Evolutionary conservation across 1,140 invertebrate genomes (phyloP).

Genomic region (Zaprionus capensis): DNA sequence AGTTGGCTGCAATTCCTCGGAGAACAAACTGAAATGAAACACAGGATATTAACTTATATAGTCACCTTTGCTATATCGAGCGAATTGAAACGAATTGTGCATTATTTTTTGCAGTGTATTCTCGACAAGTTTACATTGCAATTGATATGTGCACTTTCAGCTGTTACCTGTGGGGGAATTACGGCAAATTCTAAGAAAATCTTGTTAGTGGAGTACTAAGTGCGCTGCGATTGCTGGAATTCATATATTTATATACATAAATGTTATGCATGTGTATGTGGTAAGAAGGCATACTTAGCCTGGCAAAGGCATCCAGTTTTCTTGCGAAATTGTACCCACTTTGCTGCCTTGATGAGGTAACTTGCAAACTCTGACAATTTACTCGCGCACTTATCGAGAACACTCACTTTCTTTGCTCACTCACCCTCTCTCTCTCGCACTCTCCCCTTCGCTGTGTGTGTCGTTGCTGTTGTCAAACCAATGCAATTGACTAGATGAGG

Average conservation of each 20-base stretch:
- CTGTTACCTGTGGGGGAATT: too few species aligned
- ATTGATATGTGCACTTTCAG: too few species aligned
- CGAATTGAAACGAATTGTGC: not conserved
- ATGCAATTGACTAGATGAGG: slow-evolving; percentile 84
- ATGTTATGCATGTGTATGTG: too few species aligned
- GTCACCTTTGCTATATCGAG: not conserved
- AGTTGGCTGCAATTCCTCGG: not conserved
- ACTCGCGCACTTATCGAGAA: not conserved
- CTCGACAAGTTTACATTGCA: not conserved
- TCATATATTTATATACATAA: too few species aligned
- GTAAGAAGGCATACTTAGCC: too few species aligned
- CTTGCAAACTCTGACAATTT: not conserved
- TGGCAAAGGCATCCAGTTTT: too few species aligned
- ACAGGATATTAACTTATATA: not conserved
- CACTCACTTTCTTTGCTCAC: not conserved
- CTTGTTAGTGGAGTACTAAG: too few species aligned
- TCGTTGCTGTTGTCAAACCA: slow-evolving; percentile 59
- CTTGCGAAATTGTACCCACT: too few species aligned
- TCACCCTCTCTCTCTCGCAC: not conserved
- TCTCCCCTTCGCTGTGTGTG: not conserved
- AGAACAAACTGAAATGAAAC: not conserved
- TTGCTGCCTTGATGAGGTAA: too few species aligned
- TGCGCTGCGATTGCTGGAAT: too few species aligned
- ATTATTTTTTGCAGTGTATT: not conserved
- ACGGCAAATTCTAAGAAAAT: too few species aligned